phyloP scores from a whole-genome alignment of 2,797 vertebrate genomes.

The Pseudochirops corinnae region DNA sequence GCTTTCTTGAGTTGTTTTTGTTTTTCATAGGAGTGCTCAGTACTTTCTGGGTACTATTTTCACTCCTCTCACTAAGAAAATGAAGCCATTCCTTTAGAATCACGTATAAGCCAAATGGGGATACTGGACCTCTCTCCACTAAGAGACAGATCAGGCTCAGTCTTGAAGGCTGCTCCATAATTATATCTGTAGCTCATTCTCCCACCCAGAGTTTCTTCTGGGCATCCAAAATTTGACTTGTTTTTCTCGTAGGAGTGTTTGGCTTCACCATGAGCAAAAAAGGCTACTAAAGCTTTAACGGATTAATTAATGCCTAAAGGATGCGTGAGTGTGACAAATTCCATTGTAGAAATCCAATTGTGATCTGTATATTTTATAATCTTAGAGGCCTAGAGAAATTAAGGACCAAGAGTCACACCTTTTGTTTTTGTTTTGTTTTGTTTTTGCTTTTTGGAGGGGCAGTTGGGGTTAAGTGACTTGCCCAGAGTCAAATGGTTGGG shows the following conservation, averaged over 20 bases:
- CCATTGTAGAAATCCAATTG: not conserved
- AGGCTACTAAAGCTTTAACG: not conserved
- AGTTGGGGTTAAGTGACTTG: too few relatives aligned
- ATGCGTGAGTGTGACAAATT: not conserved
- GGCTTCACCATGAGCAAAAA: not conserved
- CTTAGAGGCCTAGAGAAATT: not conserved
- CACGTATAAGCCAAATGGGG: not conserved
- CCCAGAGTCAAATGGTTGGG: too few relatives aligned
- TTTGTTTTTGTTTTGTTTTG: too few relatives aligned
- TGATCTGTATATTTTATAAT: not conserved
- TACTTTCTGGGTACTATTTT: not conserved
- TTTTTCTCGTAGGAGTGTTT: not conserved
- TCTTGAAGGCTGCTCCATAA: not conserved
- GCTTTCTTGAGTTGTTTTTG: not conserved
- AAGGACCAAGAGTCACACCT: not conserved
- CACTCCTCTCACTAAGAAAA: not conserved
- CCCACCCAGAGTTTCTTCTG: not conserved
- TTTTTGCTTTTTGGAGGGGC: too few relatives aligned
- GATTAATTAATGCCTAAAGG: not conserved
- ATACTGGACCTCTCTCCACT: not conserved
- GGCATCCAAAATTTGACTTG: not conserved
- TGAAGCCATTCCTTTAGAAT: not conserved
- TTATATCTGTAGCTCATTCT: not conserved
- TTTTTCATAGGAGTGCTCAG: not conserved
- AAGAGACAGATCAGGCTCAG: not conserved